These are phyloP conservation scores for Anarsia innoxiella DNA, from an alignment of 2,888 invertebrate genomes.

Conservation along the genomic window DNA sequence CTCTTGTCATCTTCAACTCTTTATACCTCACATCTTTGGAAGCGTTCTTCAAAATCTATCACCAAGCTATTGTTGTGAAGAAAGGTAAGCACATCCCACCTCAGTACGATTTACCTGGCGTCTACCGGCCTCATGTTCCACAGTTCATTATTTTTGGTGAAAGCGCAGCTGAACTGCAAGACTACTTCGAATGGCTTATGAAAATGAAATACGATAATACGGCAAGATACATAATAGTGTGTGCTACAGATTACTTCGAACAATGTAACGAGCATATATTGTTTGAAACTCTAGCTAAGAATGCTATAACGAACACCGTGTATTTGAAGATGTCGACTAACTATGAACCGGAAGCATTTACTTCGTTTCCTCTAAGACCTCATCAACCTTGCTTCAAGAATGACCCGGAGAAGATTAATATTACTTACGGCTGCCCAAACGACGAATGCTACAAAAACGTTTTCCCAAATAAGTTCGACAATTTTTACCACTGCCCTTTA, in stretches of 20 bases:
- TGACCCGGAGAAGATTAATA: constrained; percentile 27
- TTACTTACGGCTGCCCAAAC: constrained; percentile 24
- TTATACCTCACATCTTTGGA: constrained; percentile 28
- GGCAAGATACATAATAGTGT: constrained; percentile 39
- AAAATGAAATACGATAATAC: constrained; percentile 33
- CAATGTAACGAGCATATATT: constrained; percentile 35
- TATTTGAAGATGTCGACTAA: constrained; percentile 26
- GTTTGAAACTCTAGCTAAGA: constrained; percentile 28
- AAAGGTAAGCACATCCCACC: constrained; percentile 27
- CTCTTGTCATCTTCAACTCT: constrained; percentile 34
- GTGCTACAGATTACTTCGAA: constrained; percentile 23
- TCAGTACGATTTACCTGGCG: constrained; percentile 3
- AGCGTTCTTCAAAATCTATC: constrained; percentile 34
- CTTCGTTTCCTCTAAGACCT: constrained; percentile 29
- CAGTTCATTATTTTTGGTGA: constrained; percentile 42
- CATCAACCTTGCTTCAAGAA: constrained; percentile 31
- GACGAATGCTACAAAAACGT: constrained; percentile 29
- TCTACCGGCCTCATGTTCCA: constrained; percentile 16
- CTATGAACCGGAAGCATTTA: constrained; percentile 24
- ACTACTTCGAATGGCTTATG: constrained; percentile 30
- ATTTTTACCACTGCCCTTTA: constrained; percentile 37
- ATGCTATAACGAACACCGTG: constrained; percentile 33
- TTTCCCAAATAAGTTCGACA: constrained; percentile 33
- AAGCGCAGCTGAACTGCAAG: constrained; percentile 29
- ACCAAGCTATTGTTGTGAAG: constrained; percentile 32